These are phyloP conservation scores for Nicator chloris DNA, from an alignment of 2,113 vertebrate species.

Conservation along the genomic window DNA sequence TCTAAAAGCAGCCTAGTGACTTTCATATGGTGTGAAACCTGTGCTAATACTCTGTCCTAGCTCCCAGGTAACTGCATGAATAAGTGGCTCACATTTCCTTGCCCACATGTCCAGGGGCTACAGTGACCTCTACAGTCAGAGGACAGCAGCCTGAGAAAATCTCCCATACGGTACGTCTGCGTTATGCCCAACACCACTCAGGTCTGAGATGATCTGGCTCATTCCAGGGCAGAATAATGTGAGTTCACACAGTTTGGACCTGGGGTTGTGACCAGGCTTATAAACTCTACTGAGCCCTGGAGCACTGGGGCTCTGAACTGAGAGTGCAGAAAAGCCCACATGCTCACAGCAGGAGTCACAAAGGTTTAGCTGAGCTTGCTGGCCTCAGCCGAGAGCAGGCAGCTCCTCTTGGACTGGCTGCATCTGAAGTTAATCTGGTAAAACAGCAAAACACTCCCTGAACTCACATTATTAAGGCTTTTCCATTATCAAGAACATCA, in stretches of 20 bases:
- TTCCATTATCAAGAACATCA: slow-evolving; percentile 28
- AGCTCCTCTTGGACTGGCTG: not conserved
- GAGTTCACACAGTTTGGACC: not conserved
- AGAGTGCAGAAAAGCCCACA: not conserved
- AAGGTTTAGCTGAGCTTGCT: not conserved
- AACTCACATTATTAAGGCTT: not conserved
- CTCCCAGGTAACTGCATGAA: not conserved
- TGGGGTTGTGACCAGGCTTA: not conserved
- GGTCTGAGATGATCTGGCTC: not conserved
- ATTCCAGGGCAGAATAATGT: not conserved
- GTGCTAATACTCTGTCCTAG: not conserved
- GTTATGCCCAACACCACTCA: not conserved
- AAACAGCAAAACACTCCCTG: not conserved
- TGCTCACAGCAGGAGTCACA: not conserved
- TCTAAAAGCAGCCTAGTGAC: not conserved
- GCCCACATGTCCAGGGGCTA: not conserved
- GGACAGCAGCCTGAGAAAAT: not conserved
- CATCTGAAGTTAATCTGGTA: not conserved
- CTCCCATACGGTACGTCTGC: not conserved
- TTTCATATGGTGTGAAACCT: not conserved
- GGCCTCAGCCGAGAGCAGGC: not conserved
- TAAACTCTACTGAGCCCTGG: not conserved
- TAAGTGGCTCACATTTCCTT: not conserved
- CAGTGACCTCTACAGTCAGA: not conserved
- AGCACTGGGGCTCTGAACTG: not conserved